Evolutionary conservation across 2,888 invertebrate genomes (phyloP).

Genomic region (Idaea straminata): DNA sequence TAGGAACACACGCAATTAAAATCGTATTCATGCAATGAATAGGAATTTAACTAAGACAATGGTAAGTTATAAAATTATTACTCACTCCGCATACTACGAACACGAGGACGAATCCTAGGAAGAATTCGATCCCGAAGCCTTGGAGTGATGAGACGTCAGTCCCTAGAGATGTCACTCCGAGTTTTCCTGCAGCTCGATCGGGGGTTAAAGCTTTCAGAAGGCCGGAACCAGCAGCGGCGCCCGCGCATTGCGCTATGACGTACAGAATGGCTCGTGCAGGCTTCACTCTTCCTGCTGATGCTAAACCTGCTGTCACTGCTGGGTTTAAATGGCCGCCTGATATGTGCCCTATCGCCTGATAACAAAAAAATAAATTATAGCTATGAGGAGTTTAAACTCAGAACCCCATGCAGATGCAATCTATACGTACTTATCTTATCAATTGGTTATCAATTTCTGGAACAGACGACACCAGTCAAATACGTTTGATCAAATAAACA

Average conservation of each 20-base stretch:
- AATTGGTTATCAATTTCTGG: neutral
- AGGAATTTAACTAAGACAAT: constrained; percentile 3
- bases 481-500: neutral
- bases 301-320: constrained; percentile 91
- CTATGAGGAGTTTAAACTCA: neutral
- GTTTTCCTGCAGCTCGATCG: constrained; percentile 76
- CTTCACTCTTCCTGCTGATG: constrained; percentile 89
- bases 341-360: constrained; percentile 89
- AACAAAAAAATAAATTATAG: constrained; percentile 7
- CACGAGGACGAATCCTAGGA: constrained; percentile 93
- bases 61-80: constrained; percentile 18
- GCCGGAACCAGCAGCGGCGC: constrained; percentile 89
- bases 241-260: constrained; percentile 89
- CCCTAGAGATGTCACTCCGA: constrained; percentile 86
- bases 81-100: constrained; percentile 93
- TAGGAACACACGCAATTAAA: constrained; percentile 3
- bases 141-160: constrained; percentile 84
- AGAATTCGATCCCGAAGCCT: constrained; percentile 94
- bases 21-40: neutral
- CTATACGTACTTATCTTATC: neutral
- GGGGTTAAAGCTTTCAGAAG: constrained; percentile 87
- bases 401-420: neutral
- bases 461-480: neutral
- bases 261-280: constrained; percentile 88
- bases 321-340: constrained; percentile 97